A percentile compares a stretch with the other conserved stretches of the same genome.
These are phyloP conservation scores for Chiroxiphia lanceolata DNA, from an alignment of 2,797 vertebrate species.

Conservation along the genomic window DNA sequence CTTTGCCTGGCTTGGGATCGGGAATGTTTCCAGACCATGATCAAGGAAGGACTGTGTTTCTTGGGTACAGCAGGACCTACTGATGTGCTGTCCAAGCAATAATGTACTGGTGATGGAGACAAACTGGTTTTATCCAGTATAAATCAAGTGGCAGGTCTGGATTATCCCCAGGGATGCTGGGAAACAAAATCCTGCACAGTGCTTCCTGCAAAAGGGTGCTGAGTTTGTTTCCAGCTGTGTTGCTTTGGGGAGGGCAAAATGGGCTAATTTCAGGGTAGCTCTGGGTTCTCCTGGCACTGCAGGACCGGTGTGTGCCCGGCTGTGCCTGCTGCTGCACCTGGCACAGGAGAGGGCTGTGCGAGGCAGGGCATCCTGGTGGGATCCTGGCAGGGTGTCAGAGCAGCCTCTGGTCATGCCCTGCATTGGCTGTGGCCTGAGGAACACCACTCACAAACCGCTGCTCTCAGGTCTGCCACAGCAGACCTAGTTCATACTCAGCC, in stretches of 20 bases:
- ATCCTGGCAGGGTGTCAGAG: not conserved
- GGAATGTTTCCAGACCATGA: rapidly evolving
- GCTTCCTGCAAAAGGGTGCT: not conserved
- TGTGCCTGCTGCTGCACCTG: not conserved
- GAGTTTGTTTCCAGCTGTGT: not conserved
- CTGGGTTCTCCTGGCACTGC: not conserved
- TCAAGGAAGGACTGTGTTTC: not conserved
- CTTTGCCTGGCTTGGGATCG: not conserved
- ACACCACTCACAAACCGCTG: not conserved
- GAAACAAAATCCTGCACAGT: no score
- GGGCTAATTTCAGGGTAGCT: not conserved
- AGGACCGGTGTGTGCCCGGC: rapidly evolving
- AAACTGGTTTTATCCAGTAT: not conserved
- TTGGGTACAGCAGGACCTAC: not conserved
- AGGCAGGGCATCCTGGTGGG: not conserved
- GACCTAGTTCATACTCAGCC: not conserved
- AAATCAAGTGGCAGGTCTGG: not conserved
- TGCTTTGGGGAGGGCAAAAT: not conserved
- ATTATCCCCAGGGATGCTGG: not conserved
- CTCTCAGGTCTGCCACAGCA: not conserved
- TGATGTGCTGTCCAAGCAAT: rapidly evolving
- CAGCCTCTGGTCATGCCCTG: not conserved
- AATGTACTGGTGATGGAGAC: not conserved
- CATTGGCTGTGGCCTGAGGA: not conserved
- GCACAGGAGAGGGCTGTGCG: not conserved